Conservation (phyloP, 1,140 invertebrate species). For the Polypedilum pembai region DNA sequence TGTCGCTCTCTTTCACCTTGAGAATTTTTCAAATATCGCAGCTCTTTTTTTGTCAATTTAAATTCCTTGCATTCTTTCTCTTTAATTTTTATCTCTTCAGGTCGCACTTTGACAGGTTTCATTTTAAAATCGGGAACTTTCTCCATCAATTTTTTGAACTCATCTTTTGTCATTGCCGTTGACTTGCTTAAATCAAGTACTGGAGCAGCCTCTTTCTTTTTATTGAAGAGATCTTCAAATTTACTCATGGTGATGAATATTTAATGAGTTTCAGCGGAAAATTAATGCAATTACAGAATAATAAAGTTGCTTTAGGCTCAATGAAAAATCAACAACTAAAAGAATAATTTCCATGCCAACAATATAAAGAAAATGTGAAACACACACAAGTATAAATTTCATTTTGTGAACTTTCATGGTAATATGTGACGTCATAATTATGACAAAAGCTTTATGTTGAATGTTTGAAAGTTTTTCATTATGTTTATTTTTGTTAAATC, state of each 20-base stretch:
- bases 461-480: too few species aligned
- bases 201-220: slow-evolving; percentile 71
- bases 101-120: slow-evolving; percentile 67
- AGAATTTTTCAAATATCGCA: slow-evolving; percentile 38
- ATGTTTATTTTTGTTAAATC: too few species aligned
- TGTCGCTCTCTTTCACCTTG: slow-evolving; percentile 39
- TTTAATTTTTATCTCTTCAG: slow-evolving; percentile 59
- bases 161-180: slow-evolving; percentile 66
- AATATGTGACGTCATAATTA: too few species aligned
- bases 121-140: slow-evolving; percentile 86
- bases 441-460: too few species aligned
- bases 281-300: background rate
- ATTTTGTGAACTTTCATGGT: too few species aligned
- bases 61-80: slow-evolving; percentile 52
- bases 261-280: background rate
- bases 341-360: slow-evolving; percentile 7
- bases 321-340: background rate
- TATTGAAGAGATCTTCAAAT: slow-evolving; percentile 71
- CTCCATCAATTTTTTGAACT: slow-evolving; percentile 71
- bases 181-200: slow-evolving; percentile 76
- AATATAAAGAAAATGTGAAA: background rate
- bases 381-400: too few species aligned
- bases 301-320: background rate
- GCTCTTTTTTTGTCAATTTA: slow-evolving; percentile 57
- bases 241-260: slow-evolving; percentile 46